These are phyloP conservation scores for Ranitomeya variabilis DNA, from an alignment of 2,113 vertebrate species.

Conservation along the genomic window DNA sequence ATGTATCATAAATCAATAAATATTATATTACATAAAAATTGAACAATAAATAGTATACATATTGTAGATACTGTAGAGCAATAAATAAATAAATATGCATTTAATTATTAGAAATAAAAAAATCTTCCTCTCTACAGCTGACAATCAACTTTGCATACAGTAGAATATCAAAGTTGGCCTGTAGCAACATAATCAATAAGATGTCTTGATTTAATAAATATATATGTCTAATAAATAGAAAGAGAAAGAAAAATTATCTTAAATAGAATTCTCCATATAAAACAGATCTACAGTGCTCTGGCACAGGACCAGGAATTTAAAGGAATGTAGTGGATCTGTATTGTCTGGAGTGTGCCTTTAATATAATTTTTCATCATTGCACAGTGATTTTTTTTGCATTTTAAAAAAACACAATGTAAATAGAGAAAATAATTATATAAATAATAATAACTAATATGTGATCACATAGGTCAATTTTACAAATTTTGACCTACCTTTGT, in stretches of 20 bases:
- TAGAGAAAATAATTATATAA: background rate
- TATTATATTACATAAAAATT: slow-evolving; percentile 24
- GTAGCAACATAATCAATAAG: background rate
- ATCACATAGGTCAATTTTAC: background rate
- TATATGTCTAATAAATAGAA: background rate
- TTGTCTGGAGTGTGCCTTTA: background rate
- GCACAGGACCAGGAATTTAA: background rate
- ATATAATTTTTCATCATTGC: background rate
- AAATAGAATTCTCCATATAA: background rate
- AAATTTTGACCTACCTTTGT: background rate
- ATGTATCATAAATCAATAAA: slow-evolving; percentile 21
- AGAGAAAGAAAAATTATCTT: background rate
- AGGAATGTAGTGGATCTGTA: background rate
- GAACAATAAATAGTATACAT: slow-evolving; percentile 29
- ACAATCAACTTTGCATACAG: background rate
- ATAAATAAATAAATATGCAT: slow-evolving; percentile 25
- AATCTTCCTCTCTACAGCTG: background rate
- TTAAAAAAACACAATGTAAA: background rate
- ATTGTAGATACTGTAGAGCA: background rate
- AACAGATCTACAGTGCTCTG: background rate
- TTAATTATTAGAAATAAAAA: background rate
- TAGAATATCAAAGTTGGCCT: background rate
- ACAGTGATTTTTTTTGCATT: slow-evolving; percentile 9
- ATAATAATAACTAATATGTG: too few species aligned
- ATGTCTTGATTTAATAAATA: background rate